Evolutionary conservation across 1,140 invertebrate genomes (phyloP), one percentile per base, ranked within the genome.

Genomic region (Magallana angulata): DNA sequence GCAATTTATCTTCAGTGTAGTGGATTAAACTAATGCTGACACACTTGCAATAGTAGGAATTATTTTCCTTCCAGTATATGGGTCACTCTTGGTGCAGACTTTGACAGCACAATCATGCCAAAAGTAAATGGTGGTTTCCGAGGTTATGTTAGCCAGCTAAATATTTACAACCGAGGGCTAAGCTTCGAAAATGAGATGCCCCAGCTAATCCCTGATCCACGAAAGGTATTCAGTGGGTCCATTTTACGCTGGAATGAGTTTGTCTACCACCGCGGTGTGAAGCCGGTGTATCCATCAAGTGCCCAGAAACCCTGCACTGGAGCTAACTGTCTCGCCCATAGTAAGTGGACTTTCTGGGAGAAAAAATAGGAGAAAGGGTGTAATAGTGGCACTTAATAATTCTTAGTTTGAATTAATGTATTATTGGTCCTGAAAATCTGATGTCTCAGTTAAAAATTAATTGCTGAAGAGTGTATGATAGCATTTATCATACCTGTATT

Each of bases 81-180:
- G 98, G 96, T 98, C 30, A 98, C 98, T 9, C 95, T 99, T 62
- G 98, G 98, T 60, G 97, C 98, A 93, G 92, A 94, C 18, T 91
- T 92, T 81, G 96, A 96, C 85, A 96, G 84, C 96, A 96, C 92
- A 95, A 57, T 59, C 30, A 16, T 36, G 16, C 81, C 85, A 60
- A 62, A 60, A n/a, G 82, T 48, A 58, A 97, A 97, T 0, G 97
- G 96, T 18, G 98, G 98, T 11, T 99, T 99, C 96, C 97, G 98
- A 95, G 99, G 99, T n/a, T 97, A 98, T 92, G 94, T 99, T 16
- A 99, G 98, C 48, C 98, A 99, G 95, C 97, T 99, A 30, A 98
- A 99, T 95, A 96, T 99, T 82, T 99, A 98, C 98, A 97, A 97
- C 90, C 96, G 98, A 68, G 97, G 97, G 59, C 95, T 99, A 1